Evolutionary conservation across 2,888 invertebrate species (phyloP).

Genomic region (Iselma pallidipennis): DNA sequence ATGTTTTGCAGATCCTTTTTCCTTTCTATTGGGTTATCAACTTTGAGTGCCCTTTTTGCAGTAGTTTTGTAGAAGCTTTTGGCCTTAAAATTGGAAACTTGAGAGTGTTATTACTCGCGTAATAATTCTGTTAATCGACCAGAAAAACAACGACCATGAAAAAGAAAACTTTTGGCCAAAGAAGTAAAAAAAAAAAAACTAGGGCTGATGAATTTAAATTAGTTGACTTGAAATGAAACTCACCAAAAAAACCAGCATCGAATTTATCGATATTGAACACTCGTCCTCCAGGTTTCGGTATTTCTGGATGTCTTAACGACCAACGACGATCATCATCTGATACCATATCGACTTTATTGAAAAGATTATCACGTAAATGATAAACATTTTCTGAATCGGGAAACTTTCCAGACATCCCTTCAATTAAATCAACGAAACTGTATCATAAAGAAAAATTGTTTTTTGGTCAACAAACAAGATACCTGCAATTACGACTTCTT

Average conservation of each 20-base stretch:
- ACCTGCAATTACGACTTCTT: constrained; percentile 70
- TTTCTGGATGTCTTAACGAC: constrained; percentile 65
- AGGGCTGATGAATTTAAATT: constrained; percentile 71
- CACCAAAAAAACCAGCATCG: constrained; percentile 64
- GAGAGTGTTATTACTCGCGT: too few species aligned
- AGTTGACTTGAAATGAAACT: constrained; percentile 63
- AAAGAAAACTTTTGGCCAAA: too few species aligned
- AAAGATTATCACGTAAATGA: constrained; percentile 71
- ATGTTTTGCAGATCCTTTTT: too few species aligned
- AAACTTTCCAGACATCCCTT: constrained; percentile 67
- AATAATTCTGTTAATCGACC: too few species aligned
- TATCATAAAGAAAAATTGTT: not conserved
- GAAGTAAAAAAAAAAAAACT: constrained; percentile 81
- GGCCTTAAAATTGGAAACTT: too few species aligned
- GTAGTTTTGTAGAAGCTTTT: too few species aligned
- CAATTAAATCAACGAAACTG: too few species aligned
- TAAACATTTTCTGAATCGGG: constrained; percentile 77
- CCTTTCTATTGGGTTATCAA: too few species aligned
- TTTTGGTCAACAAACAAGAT: constrained; percentile 3
- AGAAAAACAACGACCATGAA: too few species aligned
- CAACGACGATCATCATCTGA: constrained; percentile 79
- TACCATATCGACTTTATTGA: constrained; percentile 80
- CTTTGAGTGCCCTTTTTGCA: too few species aligned
- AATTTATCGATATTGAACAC: constrained; percentile 61
- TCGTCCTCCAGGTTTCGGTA: constrained; percentile 70